Evolutionary conservation across 2,888 invertebrate genomes (phyloP), one percentile per base, ranked within the genome.

Genomic region (Meganola albula): DNA sequence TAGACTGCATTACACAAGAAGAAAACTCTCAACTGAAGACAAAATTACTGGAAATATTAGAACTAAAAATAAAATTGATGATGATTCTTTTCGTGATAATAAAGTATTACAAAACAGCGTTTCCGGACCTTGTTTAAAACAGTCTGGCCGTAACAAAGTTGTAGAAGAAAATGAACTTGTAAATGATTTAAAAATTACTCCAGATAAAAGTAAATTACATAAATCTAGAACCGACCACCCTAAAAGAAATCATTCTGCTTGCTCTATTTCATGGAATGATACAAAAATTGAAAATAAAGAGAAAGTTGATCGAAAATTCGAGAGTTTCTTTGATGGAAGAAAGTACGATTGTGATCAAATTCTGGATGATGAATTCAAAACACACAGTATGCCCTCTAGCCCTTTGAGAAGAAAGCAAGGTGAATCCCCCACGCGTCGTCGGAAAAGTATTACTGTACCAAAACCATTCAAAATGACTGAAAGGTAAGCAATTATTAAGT

Each of bases 391-490:
- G 65, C 90, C 90, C 1, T 85, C 84, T 24, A 90, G 89, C 61
- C 90, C 90, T 14, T 40, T 78, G 16, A 74, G 86, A 48, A 86
- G 77, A 56, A 63, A 68, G 12, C 52, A 58, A 14, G 53, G 50
- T 23, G 73, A 76, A 1, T 70, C 72, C 6, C 32, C 48, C 21
- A 51, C 68, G 16, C 64, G 72, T 28, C 64, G 72, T 28, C 60
- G 63, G 16, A 78, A 71, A 51, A 69, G 64, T 40, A 63, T 89
- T 10, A 91, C 91, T 0, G 78, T 90, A 34, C 90, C 91, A 0
- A 90, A 90, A 61, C 91, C 92, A 2, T 92, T 92, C 62, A 88
- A 89, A 68, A 91, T 92, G 88, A 91, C 91, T 1, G 84, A 90
- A 48, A 89, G 91, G 92, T 91, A 74, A 54, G 47, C 18, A n/a